Evolutionary conservation across 2,797 vertebrate species (phyloP).

Genomic region (Alca torda): DNA sequence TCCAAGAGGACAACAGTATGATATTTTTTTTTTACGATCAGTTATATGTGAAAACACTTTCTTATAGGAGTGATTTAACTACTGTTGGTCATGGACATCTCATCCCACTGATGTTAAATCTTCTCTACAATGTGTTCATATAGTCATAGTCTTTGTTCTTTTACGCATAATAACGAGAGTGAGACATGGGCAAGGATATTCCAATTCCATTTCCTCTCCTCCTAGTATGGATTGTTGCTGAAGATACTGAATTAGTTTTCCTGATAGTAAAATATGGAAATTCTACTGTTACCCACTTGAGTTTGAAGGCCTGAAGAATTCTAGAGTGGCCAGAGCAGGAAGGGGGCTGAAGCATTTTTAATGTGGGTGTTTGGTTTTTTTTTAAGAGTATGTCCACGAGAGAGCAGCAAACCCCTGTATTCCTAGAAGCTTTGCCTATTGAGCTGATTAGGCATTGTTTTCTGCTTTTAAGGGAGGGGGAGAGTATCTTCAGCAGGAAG

Average conservation of each 20-base stretch:
- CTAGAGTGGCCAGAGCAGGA: neutral
- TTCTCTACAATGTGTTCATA: neutral
- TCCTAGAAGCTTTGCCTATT: neutral
- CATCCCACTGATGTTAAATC: neutral
- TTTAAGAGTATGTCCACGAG: neutral
- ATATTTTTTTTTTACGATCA: neutral
- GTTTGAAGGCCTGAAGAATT: neutral
- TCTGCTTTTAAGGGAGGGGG: neutral
- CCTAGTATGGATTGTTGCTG: neutral
- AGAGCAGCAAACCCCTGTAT: slow-evolving; percentile 5
- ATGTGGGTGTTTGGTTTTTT: neutral
- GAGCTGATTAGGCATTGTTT: neutral
- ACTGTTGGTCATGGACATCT: neutral
- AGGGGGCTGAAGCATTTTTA: neutral
- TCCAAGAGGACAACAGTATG: neutral
- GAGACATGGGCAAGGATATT: neutral
- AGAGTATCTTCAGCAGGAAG: neutral
- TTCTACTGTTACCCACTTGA: neutral
- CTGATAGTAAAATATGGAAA: neutral
- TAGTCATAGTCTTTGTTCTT: neutral
- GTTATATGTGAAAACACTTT: neutral
- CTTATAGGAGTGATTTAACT: neutral
- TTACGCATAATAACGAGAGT: neutral
- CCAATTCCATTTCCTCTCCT: accelerated
- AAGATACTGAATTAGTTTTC: neutral